Evolutionary conservation across 1,140 invertebrate species (phyloP).

Genomic region (Drosophila cardini): DNA sequence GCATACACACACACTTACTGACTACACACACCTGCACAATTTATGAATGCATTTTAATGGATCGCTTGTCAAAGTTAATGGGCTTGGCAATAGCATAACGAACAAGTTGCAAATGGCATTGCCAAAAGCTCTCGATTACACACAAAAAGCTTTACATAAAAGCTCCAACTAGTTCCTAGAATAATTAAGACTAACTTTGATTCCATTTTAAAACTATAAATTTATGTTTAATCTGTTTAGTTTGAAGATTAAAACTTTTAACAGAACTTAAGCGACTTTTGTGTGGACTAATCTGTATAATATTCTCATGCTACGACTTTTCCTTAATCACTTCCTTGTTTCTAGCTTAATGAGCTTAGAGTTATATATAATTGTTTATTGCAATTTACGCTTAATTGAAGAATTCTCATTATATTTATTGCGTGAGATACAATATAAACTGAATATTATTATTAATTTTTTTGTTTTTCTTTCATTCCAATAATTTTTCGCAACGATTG

Average conservation of each 20-base stretch:
- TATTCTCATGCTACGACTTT: background rate
- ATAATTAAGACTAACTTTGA: background rate
- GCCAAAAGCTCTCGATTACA: conserved; percentile 29
- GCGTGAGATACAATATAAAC: conserved; percentile 16
- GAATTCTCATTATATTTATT: conserved; percentile 15
- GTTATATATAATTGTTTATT: conserved; percentile 22
- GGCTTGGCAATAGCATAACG: conserved; percentile 13
- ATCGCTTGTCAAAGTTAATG: conserved; percentile 72
- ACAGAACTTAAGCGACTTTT: too few species aligned
- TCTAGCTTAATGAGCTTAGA: conserved; percentile 14
- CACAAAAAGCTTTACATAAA: background rate
- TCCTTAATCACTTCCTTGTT: conserved; percentile 8
- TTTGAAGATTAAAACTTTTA: too few species aligned
- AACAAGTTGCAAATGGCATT: conserved; percentile 31
- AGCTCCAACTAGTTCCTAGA: background rate
- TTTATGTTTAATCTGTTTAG: too few species aligned
- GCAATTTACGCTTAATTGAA: conserved; percentile 7
- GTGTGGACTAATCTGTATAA: too few species aligned
- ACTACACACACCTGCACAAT: conserved; percentile 64
- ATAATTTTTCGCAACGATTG: conserved; percentile 19
- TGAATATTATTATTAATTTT: conserved; percentile 1
- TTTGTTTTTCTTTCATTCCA: background rate
- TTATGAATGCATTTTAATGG: conserved; percentile 79
- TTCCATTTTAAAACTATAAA: too few species aligned
- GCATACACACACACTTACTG: conserved; percentile 1